Base-by-base conservation (phyloP, 2,113 vertebrate genomes). In the Echinops telfairi region DNA sequence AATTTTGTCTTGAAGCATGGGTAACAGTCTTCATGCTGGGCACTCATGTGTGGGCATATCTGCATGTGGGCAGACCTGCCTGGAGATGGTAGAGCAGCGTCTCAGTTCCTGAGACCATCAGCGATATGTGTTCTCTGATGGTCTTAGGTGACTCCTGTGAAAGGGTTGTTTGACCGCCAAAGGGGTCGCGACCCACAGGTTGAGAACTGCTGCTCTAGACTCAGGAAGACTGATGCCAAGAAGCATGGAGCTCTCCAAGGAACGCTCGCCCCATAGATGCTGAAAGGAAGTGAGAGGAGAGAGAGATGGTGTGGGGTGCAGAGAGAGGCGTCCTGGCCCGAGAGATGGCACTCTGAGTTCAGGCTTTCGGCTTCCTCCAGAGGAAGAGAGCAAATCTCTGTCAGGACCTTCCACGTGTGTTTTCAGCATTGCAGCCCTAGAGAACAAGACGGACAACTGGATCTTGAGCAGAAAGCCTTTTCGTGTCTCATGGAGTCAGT, bases 401-500 rank as follows among this genome's bases (percentile, higher is more conserved):
- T 68, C 1, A 68, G 25, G 31, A 11, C 66, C 29, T 3, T 31
- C 22, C 29, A 11, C 66, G 14, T 31, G 66, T 68, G 7, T 68
- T 31, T 68, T 29, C 25, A 14, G 15, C 11, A 31, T 68, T 14
- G 29, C 27, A 31, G 66, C 66, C 20, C 66, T 31, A 15, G 66
- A 31, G 3, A 15, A 68, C 29, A 31, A 68, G 66, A 68, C 66
- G 25, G 66, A 6, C 9, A 16, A 38, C 14, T 29, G 43, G 33
- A 5, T 9, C 11, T 10, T 22, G 12, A 47, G 68, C 53, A 4
- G 17, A 33, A 71, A 62, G 25, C 15, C 4, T 23, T 17, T 27
- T 36, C 4, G 1, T 0, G 6, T 10, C 14, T 20, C 8, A 0
- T 0, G 11, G 82, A 76, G 58, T 64, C 12, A 22, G 31, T 79